Evolutionary conservation across 2,888 invertebrate species (phyloP).

Genomic region (Drosophila maculinotata): DNA sequence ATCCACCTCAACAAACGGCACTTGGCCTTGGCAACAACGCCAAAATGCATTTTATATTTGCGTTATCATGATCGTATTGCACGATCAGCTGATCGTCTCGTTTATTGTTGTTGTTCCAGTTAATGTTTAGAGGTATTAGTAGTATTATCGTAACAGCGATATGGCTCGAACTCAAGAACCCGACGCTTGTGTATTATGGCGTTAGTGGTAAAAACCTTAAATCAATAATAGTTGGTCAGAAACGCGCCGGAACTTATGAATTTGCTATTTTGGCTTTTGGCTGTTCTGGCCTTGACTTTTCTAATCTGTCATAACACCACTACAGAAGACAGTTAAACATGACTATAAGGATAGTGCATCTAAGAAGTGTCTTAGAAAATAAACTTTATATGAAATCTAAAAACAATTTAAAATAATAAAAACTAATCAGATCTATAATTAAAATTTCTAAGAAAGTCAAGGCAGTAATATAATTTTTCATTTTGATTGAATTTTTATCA

Average conservation of each 20-base stretch:
- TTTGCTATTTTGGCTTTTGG: constrained; percentile 6
- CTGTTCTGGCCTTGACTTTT: constrained; percentile 19
- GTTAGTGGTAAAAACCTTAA: neutral
- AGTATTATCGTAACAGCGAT: constrained; percentile 11
- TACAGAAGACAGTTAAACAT: constrained; percentile 11
- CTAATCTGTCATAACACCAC: constrained; percentile 18
- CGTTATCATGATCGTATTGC: constrained; percentile 18
- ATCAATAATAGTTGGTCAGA: constrained; percentile 7
- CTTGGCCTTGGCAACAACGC: constrained; percentile 26
- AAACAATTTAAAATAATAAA: too few species aligned
- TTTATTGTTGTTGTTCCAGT: neutral
- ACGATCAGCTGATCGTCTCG: constrained; percentile 32
- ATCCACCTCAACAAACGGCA: neutral
- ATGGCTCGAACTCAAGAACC: neutral
- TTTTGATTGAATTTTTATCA: too few species aligned
- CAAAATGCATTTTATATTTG: constrained; percentile 13
- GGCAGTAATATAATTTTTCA: too few species aligned
- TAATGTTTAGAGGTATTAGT: neutral
- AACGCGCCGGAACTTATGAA: constrained; percentile 12
- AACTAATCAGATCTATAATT: too few species aligned
- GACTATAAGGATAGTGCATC: constrained; percentile 1
- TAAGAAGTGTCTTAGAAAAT: neutral
- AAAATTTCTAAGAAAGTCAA: too few species aligned
- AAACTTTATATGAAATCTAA: neutral
- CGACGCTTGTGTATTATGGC: constrained; percentile 10